Percentiles rank a stretch among this genome's conserved stretches.
These are phyloP conservation scores for Vombatus ursinus DNA, from an alignment of 2,113 vertebrate species.

Conservation along the genomic window DNA sequence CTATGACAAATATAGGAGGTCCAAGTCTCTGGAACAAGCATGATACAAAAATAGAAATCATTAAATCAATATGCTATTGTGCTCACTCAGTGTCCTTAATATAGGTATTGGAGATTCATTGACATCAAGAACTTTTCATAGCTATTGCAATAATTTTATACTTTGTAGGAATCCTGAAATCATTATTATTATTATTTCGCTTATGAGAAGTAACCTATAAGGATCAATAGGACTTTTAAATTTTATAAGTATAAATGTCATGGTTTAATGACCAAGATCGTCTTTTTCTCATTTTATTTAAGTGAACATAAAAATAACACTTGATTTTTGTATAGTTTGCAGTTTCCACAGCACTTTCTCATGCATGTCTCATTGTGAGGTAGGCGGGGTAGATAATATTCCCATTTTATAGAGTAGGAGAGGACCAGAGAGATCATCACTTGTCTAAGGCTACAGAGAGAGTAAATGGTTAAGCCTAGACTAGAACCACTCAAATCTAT, in stretches of 20 bases:
- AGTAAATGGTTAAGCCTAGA: too few species aligned
- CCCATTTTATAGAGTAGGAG: neutral
- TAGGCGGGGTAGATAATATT: neutral
- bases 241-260: neutral
- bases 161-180: neutral
- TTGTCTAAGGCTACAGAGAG: neutral
- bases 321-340: neutral
- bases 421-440: neutral
- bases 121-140: neutral
- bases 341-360: neutral
- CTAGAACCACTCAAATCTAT: neutral
- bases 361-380: neutral
- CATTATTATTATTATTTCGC: neutral
- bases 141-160: conserved; percentile 26
- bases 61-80: conserved; percentile 14
- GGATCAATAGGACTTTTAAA: neutral
- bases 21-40: conserved; percentile 36
- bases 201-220: neutral
- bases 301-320: neutral
- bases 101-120: neutral
- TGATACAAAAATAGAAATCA: conserved; percentile 42
- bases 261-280: neutral
- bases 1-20: conserved; percentile 47
- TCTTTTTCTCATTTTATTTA: neutral
- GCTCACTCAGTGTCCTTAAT: conserved; percentile 8